Percentiles rank a stretch among this genome's conserved stretches.
Evolutionary conservation across 2,113 vertebrate species (phyloP).

Genomic region (western clawed frog (Xenopus tropicalis)): DNA sequence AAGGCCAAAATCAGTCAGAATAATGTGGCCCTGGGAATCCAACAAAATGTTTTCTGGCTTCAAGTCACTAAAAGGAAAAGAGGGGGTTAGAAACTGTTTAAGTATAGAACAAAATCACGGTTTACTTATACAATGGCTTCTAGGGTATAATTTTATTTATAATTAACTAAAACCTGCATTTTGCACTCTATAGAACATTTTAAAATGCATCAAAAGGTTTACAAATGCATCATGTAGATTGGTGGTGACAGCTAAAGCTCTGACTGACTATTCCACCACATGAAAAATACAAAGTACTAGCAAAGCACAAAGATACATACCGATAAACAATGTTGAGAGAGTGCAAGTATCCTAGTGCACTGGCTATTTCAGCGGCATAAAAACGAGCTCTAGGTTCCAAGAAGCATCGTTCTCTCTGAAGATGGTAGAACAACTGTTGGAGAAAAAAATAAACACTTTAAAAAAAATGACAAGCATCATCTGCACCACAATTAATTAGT

Average conservation of each 20-base stretch:
- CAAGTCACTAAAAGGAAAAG: slow-evolving; percentile 69
- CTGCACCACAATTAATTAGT: slow-evolving; percentile 59
- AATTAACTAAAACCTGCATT: no score
- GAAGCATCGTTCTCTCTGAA: slow-evolving; percentile 96
- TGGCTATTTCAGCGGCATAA: slow-evolving; percentile 95
- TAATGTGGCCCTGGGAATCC: slow-evolving; percentile 94
- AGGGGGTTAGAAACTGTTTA: no score
- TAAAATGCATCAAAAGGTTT: no score
- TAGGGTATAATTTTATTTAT: no score
- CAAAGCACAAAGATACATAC: slow-evolving; percentile 49
- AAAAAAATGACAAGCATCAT: slow-evolving; percentile 43
- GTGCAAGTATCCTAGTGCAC: slow-evolving; percentile 94
- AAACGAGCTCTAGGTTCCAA: slow-evolving; percentile 92
- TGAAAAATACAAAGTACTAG: no score
- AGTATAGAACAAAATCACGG: no score
- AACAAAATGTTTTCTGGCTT: slow-evolving; percentile 97
- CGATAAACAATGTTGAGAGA: slow-evolving; percentile 97
- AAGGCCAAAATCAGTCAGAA: slow-evolving; percentile 95
- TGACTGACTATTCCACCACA: no score
- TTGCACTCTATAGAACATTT: no score
- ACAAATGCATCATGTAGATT: no score
- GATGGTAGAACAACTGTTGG: slow-evolving; percentile 92
- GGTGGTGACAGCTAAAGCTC: no score
- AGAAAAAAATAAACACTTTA: slow-evolving; percentile 47
- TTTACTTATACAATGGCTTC: no score